Conservation (phyloP, 2,888 invertebrate genomes). For the Luffia ferchaultella region DNA sequence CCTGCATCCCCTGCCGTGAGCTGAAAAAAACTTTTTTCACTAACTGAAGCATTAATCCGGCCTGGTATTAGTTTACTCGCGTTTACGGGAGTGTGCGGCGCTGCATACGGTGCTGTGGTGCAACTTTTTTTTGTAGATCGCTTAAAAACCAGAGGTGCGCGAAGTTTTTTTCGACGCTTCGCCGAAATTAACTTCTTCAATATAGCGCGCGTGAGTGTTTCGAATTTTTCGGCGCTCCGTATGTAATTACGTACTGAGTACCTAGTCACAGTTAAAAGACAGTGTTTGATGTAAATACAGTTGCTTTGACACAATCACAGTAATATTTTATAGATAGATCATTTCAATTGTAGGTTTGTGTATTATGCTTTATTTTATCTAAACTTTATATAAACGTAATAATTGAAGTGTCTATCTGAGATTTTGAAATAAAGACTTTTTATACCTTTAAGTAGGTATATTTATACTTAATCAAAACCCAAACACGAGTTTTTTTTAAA, state of each 20-base stretch:
- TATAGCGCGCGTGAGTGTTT: conserved; percentile 11
- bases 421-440: background rate
- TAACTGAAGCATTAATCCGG: conserved; percentile 68
- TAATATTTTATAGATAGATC: too few species aligned
- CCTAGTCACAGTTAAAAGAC: too few species aligned
- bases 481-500: background rate
- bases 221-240: conserved; percentile 3
- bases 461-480: too few species aligned
- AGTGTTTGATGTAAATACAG: too few species aligned
- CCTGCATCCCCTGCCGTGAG: conserved; percentile 58
- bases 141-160: conserved; percentile 26
- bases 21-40: conserved; percentile 67
- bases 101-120: conserved; percentile 36
- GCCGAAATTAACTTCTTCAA: conserved; percentile 22
- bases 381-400: too few species aligned
- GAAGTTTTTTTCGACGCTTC: background rate
- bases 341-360: too few species aligned
- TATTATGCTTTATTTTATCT: too few species aligned
- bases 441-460: background rate
- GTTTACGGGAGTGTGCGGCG: conserved; percentile 39
- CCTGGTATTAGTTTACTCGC: conserved; percentile 66
- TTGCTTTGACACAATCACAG: too few species aligned
- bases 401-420: background rate
- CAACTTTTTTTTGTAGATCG: conserved; percentile 55
- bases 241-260: too few species aligned